Conservation (phyloP, 2,888 invertebrate species). For the Eurytoma californica region DNA sequence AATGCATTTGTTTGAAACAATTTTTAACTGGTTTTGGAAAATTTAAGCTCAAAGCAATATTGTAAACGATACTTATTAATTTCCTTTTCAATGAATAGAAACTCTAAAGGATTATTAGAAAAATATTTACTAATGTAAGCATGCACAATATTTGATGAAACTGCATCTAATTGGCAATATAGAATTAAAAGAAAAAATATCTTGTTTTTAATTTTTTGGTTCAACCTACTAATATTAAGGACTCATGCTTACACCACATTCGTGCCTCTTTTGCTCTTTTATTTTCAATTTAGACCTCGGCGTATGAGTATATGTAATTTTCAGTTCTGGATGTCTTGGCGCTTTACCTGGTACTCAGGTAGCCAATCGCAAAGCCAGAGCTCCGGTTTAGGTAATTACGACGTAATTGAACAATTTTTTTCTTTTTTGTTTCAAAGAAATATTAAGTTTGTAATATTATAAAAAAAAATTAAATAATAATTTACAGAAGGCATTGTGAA, state of each 20-base stretch:
- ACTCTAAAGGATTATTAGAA: too few relatives aligned
- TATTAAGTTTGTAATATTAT: constrained; percentile 11
- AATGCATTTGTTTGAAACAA: too few relatives aligned
- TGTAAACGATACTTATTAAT: too few relatives aligned
- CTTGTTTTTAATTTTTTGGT: not conserved
- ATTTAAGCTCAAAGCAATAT: too few relatives aligned
- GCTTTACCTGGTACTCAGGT: constrained; percentile 72
- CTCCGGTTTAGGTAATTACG: constrained; percentile 60
- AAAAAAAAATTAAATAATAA: too few relatives aligned
- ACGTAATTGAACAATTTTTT: constrained; percentile 55
- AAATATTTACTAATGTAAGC: too few relatives aligned
- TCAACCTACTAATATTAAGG: not conserved
- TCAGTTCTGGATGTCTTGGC: constrained; percentile 71
- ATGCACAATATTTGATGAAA: too few relatives aligned
- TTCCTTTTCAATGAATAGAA: too few relatives aligned
- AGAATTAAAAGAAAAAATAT: too few relatives aligned
- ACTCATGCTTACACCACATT: constrained; percentile 32
- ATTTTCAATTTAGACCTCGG: constrained; percentile 36
- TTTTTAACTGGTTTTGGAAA: too few relatives aligned
- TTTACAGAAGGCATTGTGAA: too few relatives aligned
- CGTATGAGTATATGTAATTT: constrained; percentile 60
- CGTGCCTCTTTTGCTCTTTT: constrained; percentile 16
- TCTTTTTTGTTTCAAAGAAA: constrained; percentile 13
- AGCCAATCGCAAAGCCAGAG: constrained; percentile 61
- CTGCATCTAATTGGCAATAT: too few relatives aligned